A percentile compares a stretch with the other conserved stretches of the same genome.
Evolutionary conservation across 2,797 vertebrate species (phyloP).

Genomic region (Clangula hyemalis): DNA sequence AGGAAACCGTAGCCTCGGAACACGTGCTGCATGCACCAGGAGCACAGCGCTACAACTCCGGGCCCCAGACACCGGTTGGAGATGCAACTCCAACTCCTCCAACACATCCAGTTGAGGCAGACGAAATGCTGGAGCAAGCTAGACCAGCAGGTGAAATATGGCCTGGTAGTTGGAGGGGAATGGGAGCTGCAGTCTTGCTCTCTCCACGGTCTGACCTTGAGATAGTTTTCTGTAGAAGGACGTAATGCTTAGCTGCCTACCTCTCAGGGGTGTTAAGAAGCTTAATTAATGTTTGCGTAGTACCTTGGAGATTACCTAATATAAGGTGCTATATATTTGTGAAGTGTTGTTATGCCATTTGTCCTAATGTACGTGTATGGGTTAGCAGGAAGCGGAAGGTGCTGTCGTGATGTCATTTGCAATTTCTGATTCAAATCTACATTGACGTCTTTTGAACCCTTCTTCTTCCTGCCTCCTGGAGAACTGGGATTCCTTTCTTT

Average conservation of each 20-base stretch:
- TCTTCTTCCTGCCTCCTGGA: constrained; percentile 62
- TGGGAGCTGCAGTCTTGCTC: neutral
- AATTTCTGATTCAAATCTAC: constrained; percentile 63
- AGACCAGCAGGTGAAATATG: neutral
- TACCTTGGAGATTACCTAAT: constrained; percentile 56
- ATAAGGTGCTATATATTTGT: neutral
- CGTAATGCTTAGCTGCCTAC: constrained; percentile 38
- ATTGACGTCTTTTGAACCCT: constrained; percentile 26
- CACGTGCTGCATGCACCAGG: accelerated
- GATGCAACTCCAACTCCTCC: neutral
- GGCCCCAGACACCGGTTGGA: neutral
- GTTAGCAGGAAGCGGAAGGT: constrained; percentile 71
- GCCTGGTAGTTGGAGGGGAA: neutral
- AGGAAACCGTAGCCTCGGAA: accelerated
- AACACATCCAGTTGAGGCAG: neutral
- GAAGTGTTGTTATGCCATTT: constrained; percentile 7
- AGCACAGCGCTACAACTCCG: neutral
- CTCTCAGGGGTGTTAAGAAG: constrained; percentile 43
- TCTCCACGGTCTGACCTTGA: neutral
- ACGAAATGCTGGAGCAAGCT: neutral
- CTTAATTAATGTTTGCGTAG: constrained; percentile 71
- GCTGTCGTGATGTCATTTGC: constrained; percentile 39
- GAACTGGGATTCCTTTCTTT: constrained; percentile 43
- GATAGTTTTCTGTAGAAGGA: constrained; percentile 28
- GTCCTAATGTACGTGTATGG: constrained; percentile 32